Conservation (phyloP, 37 sponge, comb jelly and placozoan species). For the Haliclona indistincta region DNA sequence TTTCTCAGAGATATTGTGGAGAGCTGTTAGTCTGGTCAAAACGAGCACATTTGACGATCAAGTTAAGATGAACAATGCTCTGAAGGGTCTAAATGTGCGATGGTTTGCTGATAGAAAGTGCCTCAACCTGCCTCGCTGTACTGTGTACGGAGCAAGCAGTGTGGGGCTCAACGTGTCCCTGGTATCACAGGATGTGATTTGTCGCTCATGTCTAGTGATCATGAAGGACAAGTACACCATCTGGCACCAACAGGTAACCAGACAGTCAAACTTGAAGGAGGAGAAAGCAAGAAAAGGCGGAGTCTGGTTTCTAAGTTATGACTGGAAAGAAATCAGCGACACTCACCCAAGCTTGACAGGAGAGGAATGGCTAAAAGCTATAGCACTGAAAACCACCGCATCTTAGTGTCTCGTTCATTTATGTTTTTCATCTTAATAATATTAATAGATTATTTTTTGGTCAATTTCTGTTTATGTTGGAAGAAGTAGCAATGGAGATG, state of each 20-base stretch:
- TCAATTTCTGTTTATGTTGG: too few relatives aligned
- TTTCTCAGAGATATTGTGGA: slow-evolving; percentile 42
- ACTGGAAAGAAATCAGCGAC: background rate
- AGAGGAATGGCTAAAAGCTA: too few relatives aligned
- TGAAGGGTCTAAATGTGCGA: background rate
- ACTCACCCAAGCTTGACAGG: background rate
- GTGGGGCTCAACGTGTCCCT: slow-evolving; percentile 43
- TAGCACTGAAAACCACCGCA: too few relatives aligned
- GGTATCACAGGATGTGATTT: slow-evolving; percentile 17
- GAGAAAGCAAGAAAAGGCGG: background rate
- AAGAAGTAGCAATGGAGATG: too few relatives aligned
- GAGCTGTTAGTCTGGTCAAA: background rate
- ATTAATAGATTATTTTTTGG: too few relatives aligned
- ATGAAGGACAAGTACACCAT: background rate
- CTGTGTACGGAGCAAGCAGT: background rate
- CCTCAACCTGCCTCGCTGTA: background rate
- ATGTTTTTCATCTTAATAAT: too few relatives aligned
- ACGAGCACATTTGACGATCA: slow-evolving; percentile 35
- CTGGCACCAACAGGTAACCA: background rate
- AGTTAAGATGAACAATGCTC: slow-evolving; percentile 37
- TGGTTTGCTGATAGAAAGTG: slow-evolving; percentile 2
- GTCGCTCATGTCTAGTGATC: slow-evolving; percentile 2
- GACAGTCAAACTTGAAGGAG: background rate
- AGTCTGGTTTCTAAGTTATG: background rate
- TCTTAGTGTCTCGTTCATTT: too few relatives aligned